Conservation (phyloP, 1,140 invertebrate species). For the Philopotamus ludificatus region DNA sequence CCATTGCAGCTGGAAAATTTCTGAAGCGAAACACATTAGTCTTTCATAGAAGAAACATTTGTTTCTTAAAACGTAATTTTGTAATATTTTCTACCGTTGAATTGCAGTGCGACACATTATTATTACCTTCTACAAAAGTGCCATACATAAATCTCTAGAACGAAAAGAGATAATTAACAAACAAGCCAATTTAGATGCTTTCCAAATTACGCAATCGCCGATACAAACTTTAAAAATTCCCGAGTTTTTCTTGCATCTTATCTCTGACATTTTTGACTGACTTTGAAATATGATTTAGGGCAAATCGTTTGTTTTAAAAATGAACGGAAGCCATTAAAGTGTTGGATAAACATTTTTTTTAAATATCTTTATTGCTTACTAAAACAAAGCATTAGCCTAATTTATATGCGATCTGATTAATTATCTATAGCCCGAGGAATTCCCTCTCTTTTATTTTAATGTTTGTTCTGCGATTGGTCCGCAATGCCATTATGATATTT, state of each 20-base stretch:
- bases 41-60: constrained; percentile 29
- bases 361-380: not conserved
- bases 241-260: no score
- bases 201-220: no score
- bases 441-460: not conserved
- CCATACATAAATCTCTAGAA: not conserved
- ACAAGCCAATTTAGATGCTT: no score
- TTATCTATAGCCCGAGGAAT: not conserved
- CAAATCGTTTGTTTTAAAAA: no score
- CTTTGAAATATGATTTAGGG: no score
- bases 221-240: no score
- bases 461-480: not conserved
- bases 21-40: constrained; percentile 35
- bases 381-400: constrained; percentile 22
- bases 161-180: not conserved
- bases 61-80: constrained; percentile 35
- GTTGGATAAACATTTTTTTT: not conserved
- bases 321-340: not conserved
- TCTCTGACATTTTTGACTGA: no score
- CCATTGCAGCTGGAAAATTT: constrained; percentile 19
- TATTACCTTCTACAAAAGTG: not conserved
- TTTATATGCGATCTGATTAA: constrained; percentile 24
- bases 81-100: constrained; percentile 25
- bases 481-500: not conserved
- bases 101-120: constrained; percentile 3